Conservation (phyloP, 2,113 vertebrate species). For the Alces alces region DNA sequence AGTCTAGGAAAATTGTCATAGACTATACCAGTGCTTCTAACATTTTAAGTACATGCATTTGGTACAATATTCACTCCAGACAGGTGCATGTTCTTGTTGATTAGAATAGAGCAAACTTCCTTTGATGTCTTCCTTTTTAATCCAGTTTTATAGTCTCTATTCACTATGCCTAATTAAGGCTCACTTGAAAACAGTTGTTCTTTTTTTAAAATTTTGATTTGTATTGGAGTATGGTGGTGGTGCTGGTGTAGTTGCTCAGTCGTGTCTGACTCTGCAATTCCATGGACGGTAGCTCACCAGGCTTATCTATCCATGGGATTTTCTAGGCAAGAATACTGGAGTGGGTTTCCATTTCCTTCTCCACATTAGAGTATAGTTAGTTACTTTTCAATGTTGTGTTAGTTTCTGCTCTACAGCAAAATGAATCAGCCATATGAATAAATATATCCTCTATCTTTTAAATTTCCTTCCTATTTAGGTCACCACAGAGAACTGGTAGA, state of each 20-base stretch:
- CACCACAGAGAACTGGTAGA: not conserved
- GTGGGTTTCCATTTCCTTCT: not conserved
- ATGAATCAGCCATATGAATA: not conserved
- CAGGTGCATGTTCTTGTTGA: conserved; percentile 21
- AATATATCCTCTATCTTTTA: not conserved
- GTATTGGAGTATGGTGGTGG: not conserved
- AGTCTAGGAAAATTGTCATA: not conserved
- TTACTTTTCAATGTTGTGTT: not conserved
- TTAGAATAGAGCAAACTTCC: conserved; percentile 53
- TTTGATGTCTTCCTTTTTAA: not conserved
- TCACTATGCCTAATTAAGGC: conserved; percentile 31
- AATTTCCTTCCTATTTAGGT: not conserved
- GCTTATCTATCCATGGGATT: not conserved
- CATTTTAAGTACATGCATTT: not conserved
- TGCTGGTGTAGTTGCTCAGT: not conserved
- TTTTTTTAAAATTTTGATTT: not conserved
- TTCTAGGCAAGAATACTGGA: not conserved
- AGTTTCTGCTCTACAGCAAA: not conserved
- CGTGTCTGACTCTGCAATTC: not conserved
- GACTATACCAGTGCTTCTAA: not conserved
- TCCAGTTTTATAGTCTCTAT: conserved; percentile 54
- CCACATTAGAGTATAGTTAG: not conserved
- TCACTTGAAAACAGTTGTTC: conserved; percentile 53
- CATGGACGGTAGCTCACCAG: not conserved
- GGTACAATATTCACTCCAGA: not conserved